These are phyloP conservation scores for Ceyx erithaca DNA, from an alignment of 2,797 vertebrate species.

Conservation along the genomic window DNA sequence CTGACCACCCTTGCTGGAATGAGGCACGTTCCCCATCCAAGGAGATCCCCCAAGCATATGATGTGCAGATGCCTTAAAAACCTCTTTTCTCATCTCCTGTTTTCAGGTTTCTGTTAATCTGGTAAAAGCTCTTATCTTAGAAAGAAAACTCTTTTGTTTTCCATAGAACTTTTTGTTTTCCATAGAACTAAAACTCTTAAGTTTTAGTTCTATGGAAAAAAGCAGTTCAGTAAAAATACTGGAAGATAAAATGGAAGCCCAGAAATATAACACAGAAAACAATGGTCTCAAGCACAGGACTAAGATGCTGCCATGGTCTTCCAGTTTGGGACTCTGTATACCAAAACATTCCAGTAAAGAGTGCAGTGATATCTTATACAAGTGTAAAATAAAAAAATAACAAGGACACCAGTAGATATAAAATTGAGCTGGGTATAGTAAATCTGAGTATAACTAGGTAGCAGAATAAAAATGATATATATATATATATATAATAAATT, in stretches of 20 bases:
- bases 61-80: not conserved
- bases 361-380: not conserved
- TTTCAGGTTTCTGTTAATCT: not conserved
- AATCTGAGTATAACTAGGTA: not conserved
- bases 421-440: not conserved
- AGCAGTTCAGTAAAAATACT: not conserved
- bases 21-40: accelerated
- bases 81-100: not conserved
- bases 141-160: not conserved
- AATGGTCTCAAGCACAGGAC: not conserved
- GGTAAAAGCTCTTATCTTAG: not conserved
- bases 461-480: not conserved
- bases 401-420: not conserved
- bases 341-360: not conserved
- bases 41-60: not conserved
- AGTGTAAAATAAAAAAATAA: not conserved
- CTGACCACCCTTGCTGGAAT: not conserved
- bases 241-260: not conserved
- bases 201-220: not conserved
- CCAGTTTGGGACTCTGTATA: not conserved
- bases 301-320: not conserved
- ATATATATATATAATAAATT: not conserved
- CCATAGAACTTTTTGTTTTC: not conserved
- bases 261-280: not conserved
- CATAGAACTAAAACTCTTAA: not conserved